Percentiles rank a stretch among this genome's conserved stretches.
Conservation (phyloP, 2,888 invertebrate genomes). For the Leucoptera coffeella region DNA sequence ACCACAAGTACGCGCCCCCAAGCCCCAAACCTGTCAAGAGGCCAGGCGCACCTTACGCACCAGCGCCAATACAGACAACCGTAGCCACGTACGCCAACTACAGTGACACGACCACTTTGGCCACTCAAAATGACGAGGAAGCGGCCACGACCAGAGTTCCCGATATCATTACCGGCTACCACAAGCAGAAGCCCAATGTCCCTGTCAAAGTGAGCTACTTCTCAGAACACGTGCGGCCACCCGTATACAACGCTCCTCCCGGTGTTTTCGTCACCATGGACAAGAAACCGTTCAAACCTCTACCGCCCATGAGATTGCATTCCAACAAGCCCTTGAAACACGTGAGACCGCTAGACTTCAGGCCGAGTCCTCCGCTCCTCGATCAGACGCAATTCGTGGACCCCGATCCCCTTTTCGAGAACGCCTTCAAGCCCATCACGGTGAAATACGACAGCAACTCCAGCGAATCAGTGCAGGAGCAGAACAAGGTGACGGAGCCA, state of each 20-base stretch:
- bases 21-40: slow-evolving; percentile 19
- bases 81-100: not conserved
- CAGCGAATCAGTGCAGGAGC: slow-evolving; percentile 8
- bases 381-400: slow-evolving; percentile 21
- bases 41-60: slow-evolving; percentile 24
- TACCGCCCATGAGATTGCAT: slow-evolving; percentile 34
- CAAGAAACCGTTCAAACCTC: slow-evolving; percentile 41
- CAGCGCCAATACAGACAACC: slow-evolving; percentile 11
- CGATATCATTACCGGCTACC: slow-evolving; percentile 15
- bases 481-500: not conserved
- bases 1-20: slow-evolving; percentile 16
- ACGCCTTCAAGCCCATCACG: slow-evolving; percentile 32
- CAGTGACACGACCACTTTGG: slow-evolving; percentile 14
- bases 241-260: slow-evolving; percentile 38
- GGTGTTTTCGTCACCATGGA: slow-evolving; percentile 42
- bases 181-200: slow-evolving; percentile 9
- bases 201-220: slow-evolving; percentile 23
- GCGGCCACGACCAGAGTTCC: slow-evolving; percentile 15
- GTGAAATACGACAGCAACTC: slow-evolving; percentile 14
- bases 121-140: slow-evolving; percentile 13
- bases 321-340: slow-evolving; percentile 16
- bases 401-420: slow-evolving; percentile 19
- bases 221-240: slow-evolving; percentile 29
- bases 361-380: slow-evolving; percentile 37
- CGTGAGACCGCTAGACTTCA: slow-evolving; percentile 21